Evolutionary conservation across 2,888 invertebrate genomes (phyloP), one percentile per base, ranked within the genome.

Genomic region (Prostheceraeus crozeri): DNA sequence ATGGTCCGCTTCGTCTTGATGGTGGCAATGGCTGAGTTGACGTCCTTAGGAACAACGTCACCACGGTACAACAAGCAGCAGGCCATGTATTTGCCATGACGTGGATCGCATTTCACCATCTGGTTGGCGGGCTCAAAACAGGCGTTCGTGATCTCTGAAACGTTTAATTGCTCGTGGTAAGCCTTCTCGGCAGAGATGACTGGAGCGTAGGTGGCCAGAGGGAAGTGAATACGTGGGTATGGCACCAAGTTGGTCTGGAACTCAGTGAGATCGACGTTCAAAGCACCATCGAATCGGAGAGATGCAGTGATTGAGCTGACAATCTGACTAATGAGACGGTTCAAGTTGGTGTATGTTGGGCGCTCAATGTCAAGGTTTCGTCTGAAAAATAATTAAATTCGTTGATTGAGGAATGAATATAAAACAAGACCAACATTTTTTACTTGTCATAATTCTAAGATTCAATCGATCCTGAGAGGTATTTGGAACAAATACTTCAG

Each of bases 1-100:
- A 86, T 84, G 8, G 81, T 77, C 65, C 82, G 83, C 81, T 89
- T 90, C 69, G 89, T 89, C 81, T 91, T 91, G 81, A 91, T 90
- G 74, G 87, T 86, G 25, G 70, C 69, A 40, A 72, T 70, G 62
- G 72, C 70, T 14, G 72, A 69, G 63, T 71, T 68, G 64, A 69
- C 68, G 60, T 68, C 68, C 63, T 69, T 68, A 46, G 68, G 68
- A 11, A 66, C 62, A 1, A 66, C 66, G 56, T 66, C 66, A 31
- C 66, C 66, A 31, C 66, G 59, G 57, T 67, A 66, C 25, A 66
- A 57, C 21, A 66, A 40, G 59, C 66, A 66, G 57, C 66, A 66
- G 23, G 64, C 64, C 66, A 66, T 66, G 59, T 66, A 66, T 46
- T 66, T 66, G 25, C 66, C 66, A 51, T 66, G 59, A 40, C 66